Evolutionary conservation across 2,797 vertebrate species (phyloP).

Genomic region (Malacoctenus gilli): DNA sequence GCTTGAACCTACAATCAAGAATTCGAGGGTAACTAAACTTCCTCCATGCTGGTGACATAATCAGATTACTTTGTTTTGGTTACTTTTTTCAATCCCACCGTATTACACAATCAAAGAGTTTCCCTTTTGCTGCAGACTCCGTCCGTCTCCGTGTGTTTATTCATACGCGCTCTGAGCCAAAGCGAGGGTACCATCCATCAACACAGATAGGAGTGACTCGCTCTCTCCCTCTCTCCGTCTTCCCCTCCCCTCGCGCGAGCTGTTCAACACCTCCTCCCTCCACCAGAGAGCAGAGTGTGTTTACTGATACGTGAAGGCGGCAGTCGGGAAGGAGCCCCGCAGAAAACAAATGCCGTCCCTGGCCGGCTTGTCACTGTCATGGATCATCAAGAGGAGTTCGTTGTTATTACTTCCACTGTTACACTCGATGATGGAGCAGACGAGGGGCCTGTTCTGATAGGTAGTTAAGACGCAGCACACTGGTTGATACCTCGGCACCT

Average conservation of each 20-base stretch:
- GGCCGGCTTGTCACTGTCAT: constrained; percentile 36
- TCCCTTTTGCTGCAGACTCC: constrained; percentile 32
- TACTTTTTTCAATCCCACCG: constrained; percentile 39
- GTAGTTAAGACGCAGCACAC: constrained; percentile 48
- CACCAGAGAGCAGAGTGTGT: constrained; percentile 44
- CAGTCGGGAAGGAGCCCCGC: constrained; percentile 20
- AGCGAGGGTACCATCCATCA: constrained; percentile 60
- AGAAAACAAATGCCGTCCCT: constrained; percentile 58
- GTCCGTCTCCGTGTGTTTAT: constrained; percentile 49
- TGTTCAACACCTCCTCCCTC: constrained; percentile 41
- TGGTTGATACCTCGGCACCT: constrained; percentile 38
- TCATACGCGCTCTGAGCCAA: constrained; percentile 54
- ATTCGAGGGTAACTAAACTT: constrained; percentile 30
- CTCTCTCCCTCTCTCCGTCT: constrained; percentile 23
- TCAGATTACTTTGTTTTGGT: constrained; percentile 44
- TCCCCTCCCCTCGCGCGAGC: constrained; percentile 24
- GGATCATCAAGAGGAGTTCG: constrained; percentile 57
- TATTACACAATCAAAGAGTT: constrained; percentile 46
- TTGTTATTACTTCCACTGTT: constrained; percentile 59
- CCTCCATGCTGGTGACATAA: no score
- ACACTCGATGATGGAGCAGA: constrained; percentile 47
- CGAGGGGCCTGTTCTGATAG: constrained; percentile 46
- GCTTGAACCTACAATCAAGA: constrained; percentile 35
- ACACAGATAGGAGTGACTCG: constrained; percentile 44
- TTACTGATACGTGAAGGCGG: constrained; percentile 40